These are phyloP conservation scores for Eudyptes chrysolophus DNA, from an alignment of 2,113 vertebrate genomes.

Conservation along the genomic window DNA sequence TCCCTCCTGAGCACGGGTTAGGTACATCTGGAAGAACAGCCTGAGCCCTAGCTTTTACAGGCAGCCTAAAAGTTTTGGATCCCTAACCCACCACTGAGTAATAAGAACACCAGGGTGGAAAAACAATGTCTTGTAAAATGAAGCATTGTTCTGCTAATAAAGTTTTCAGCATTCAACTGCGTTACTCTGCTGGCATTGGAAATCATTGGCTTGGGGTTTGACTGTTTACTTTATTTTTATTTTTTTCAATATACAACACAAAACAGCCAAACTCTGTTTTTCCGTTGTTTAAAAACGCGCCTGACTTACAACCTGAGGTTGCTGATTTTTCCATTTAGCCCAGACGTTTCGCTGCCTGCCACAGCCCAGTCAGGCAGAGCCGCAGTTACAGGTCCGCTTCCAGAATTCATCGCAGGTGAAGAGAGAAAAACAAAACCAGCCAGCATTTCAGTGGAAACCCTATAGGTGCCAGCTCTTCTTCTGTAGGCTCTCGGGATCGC, in stretches of 20 bases:
- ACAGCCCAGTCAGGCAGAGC: background rate
- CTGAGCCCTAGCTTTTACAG: background rate
- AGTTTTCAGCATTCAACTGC: conserved; percentile 60
- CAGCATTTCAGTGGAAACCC: background rate
- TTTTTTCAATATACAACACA: conserved; percentile 30
- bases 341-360: background rate
- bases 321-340: conserved; percentile 60
- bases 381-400: background rate
- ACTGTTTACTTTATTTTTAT: conserved; percentile 54
- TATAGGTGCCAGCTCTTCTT: background rate
- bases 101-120: conserved; percentile 36
- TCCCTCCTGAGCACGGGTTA: background rate
- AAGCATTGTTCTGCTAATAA: conserved; percentile 66
- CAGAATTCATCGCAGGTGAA: conserved; percentile 51
- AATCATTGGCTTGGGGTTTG: conserved; percentile 50
- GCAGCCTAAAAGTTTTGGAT: conserved; percentile 8
- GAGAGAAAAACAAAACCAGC: background rate
- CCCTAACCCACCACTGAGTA: conserved; percentile 20
- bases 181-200: conserved; percentile 27
- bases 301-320: conserved; percentile 50
- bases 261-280: conserved; percentile 43
- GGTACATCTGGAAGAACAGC: background rate
- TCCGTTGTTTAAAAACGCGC: background rate
- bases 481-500: rapidly evolving
- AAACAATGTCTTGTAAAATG: conserved; percentile 65